Conservation (phyloP, 2,113 vertebrate species). For the Forbesichthys papilliferus region DNA sequence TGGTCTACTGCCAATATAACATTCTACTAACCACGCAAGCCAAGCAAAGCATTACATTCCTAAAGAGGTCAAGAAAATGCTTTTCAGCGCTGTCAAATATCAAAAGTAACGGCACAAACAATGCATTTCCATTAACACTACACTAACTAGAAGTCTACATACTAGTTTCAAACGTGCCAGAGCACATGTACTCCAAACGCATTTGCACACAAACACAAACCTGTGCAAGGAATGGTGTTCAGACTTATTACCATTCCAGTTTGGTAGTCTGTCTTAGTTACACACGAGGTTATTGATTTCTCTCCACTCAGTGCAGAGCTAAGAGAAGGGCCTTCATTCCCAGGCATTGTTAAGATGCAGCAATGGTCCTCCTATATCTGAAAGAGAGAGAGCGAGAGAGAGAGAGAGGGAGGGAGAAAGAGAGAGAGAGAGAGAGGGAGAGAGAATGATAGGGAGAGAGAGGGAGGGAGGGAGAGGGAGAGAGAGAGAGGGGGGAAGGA, state of each 20-base stretch:
- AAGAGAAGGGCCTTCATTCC: constrained; percentile 47
- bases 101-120: not conserved
- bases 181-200: no score
- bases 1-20: no score
- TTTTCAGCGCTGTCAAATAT: not conserved
- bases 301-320: constrained; percentile 40
- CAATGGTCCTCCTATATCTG: constrained; percentile 34
- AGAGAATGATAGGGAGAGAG: not conserved
- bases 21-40: not conserved
- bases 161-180: not conserved
- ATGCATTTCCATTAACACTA: not conserved
- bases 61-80: not conserved
- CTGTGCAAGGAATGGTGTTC: not conserved
- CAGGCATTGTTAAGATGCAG: constrained; percentile 59
- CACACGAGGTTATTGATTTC: constrained; percentile 53
- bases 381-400: constrained; percentile 7
- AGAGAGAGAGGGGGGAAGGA: not conserved
- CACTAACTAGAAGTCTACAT: not conserved
- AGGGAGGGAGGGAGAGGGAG: not conserved
- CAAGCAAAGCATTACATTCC: not conserved
- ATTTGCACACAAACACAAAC: constrained; percentile 3
- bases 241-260: constrained; percentile 37
- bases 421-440: not conserved
- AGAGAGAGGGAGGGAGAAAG: not conserved
- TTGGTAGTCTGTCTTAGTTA: constrained; percentile 43